These are phyloP conservation scores for Diadema setosum DNA, from an alignment of 35 echinoderm and acorn worm genomes.

Conservation along the genomic window DNA sequence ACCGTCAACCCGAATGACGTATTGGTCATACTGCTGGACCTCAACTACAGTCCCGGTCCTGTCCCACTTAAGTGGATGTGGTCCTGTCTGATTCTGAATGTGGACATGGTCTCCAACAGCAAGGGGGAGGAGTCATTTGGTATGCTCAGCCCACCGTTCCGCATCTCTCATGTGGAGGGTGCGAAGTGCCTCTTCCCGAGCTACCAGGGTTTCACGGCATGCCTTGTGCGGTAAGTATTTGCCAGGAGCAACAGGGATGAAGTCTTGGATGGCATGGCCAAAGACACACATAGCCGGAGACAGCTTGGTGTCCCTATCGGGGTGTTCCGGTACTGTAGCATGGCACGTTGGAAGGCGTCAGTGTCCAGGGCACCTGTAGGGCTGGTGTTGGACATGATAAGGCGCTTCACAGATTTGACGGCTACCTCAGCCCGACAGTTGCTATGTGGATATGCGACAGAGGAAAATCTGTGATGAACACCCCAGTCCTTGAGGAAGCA, in stretches of 20 bases:
- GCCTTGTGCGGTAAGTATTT: conserved; percentile 22
- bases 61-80: conserved; percentile 30
- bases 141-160: background rate
- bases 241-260: conserved; percentile 29
- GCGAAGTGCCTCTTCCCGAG: background rate
- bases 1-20: background rate
- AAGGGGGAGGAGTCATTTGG: background rate
- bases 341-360: background rate
- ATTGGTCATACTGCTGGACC: background rate
- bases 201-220: background rate
- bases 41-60: background rate
- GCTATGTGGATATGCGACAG: background rate
- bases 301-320: background rate
- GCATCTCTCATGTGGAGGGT: background rate
- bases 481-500: background rate
- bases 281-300: background rate
- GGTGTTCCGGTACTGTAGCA: background rate
- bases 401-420: background rate
- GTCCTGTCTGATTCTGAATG: conserved; percentile 33
- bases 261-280: conserved; percentile 25
- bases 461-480: background rate
- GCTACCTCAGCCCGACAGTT: background rate
- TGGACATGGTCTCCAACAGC: background rate
- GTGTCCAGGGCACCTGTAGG: background rate
- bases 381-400: background rate